A percentile compares a stretch with the other conserved stretches of the same genome.
These are phyloP conservation scores for Drosophila murphyi DNA, from an alignment of 1,140 invertebrate species.

Conservation along the genomic window DNA sequence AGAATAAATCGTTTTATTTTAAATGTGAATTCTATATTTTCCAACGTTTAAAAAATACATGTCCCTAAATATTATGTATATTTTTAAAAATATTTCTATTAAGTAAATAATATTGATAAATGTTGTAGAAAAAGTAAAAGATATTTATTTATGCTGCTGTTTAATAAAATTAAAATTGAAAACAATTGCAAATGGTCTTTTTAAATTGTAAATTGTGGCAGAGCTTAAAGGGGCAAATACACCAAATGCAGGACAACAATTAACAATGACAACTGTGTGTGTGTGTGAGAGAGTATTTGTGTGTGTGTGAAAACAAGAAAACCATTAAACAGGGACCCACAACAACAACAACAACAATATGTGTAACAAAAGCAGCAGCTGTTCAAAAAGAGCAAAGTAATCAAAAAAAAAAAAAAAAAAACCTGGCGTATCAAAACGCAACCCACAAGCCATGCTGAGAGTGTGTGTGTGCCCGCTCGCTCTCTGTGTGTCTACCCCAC, in stretches of 20 bases:
- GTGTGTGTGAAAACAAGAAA: slow-evolving; percentile 58
- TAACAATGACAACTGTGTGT: slow-evolving; percentile 62
- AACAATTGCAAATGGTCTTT: slow-evolving; percentile 24
- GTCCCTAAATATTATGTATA: too few species aligned
- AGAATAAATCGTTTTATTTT: too few species aligned
- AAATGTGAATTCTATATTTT: too few species aligned
- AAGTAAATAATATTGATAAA: too few species aligned
- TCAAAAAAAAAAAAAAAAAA: slow-evolving; percentile 51
- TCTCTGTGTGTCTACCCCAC: not conserved
- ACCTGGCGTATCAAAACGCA: slow-evolving; percentile 80
- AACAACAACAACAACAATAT: slow-evolving; percentile 22
- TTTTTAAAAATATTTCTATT: too few species aligned
- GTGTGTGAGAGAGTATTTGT: slow-evolving; percentile 4
- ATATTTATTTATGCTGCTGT: not conserved
- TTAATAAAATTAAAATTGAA: not conserved
- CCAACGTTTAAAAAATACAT: too few species aligned
- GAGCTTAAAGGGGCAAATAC: slow-evolving; percentile 56
- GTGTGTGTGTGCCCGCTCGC: slow-evolving; percentile 16
- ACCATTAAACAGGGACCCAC: slow-evolving; percentile 54
- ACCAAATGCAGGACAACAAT: slow-evolving; percentile 58
- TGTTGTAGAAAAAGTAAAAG: too few species aligned
- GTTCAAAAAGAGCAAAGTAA: slow-evolving; percentile 63
- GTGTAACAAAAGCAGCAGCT: slow-evolving; percentile 43
- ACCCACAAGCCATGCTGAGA: slow-evolving; percentile 63
- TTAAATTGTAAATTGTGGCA: slow-evolving; percentile 33